A percentile compares a stretch with the other conserved stretches of the same genome.
These are phyloP conservation scores for Bruchidius siliquastri DNA, from an alignment of 2,888 invertebrate species.

Conservation along the genomic window DNA sequence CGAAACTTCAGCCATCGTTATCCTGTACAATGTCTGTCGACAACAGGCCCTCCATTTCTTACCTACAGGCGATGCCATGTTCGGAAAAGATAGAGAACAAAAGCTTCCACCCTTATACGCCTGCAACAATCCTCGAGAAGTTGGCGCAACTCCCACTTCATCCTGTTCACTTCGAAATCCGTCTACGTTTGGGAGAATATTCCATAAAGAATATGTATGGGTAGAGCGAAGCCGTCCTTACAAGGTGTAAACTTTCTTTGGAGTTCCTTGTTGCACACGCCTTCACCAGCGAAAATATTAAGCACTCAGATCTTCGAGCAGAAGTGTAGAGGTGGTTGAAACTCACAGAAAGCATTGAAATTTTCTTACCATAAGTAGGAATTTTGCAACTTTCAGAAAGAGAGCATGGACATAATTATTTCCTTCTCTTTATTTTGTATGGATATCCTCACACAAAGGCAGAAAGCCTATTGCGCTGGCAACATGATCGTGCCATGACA, in stretches of 20 bases:
- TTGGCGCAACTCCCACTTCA: neutral
- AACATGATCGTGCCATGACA: no score
- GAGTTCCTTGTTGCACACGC: slow-evolving; percentile 29
- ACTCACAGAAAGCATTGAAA: no score
- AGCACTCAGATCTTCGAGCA: no score
- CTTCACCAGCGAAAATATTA: neutral
- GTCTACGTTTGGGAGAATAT: neutral
- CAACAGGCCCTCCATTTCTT: neutral
- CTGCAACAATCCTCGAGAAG: neutral
- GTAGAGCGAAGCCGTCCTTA: slow-evolving; percentile 41
- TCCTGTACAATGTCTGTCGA: neutral
- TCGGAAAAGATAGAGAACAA: neutral
- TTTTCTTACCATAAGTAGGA: no score
- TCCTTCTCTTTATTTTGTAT: no score
- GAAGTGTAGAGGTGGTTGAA: no score
- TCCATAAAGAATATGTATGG: slow-evolving; percentile 28
- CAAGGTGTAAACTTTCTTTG: slow-evolving; percentile 43
- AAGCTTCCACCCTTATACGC: neutral
- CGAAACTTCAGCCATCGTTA: neutral
- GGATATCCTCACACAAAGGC: no score
- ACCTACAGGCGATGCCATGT: neutral
- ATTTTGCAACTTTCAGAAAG: no score
- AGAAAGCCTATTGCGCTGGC: no score
- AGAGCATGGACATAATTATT: no score
- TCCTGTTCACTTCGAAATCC: neutral